A percentile compares a stretch with the other conserved stretches of the same genome.
phyloP scores from a whole-genome alignment of 2,797 vertebrate species.

The Ctenochaetus hawaiiensis region DNA sequence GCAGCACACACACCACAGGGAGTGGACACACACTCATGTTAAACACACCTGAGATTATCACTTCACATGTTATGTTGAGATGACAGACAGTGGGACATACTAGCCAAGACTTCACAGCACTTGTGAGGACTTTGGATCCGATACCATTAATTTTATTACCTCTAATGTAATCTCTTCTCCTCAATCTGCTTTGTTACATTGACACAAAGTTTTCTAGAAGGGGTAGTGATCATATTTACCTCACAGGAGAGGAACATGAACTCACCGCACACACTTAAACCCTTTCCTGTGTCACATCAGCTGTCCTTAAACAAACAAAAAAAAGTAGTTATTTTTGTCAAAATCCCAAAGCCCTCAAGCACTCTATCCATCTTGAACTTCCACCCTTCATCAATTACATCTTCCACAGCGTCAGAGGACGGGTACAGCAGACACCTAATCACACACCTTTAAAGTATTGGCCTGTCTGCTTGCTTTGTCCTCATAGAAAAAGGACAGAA shows the following conservation, averaged over 20 bases:
- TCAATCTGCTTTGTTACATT: neutral
- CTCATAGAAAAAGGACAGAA: slow-evolving; percentile 32
- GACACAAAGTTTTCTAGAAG: neutral
- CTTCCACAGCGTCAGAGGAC: slow-evolving; percentile 60
- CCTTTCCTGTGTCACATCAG: slow-evolving; percentile 47
- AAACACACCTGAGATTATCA: slow-evolving; percentile 52
- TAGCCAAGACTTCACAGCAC: slow-evolving; percentile 1
- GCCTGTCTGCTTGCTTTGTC: slow-evolving; percentile 52
- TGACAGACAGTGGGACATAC: slow-evolving; percentile 23
- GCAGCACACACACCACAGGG: slow-evolving; percentile 46
- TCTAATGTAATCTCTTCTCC: neutral
- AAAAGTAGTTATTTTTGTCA: slow-evolving; percentile 67
- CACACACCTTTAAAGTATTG: slow-evolving; percentile 46
- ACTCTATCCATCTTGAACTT: slow-evolving; percentile 59
- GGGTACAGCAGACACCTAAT: slow-evolving; percentile 51
- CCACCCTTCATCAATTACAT: slow-evolving; percentile 58
- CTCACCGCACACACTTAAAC: slow-evolving; percentile 26
- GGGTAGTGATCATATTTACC: slow-evolving; percentile 14
- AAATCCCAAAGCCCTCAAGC: slow-evolving; percentile 63
- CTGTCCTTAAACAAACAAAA: slow-evolving; percentile 33
- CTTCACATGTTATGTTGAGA: slow-evolving; percentile 8
- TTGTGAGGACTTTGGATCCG: neutral
- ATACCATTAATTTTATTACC: neutral
- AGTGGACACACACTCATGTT: slow-evolving; percentile 58
- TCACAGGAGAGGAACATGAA: slow-evolving; percentile 29